A percentile compares a stretch with the other conserved stretches of the same genome.
Evolutionary conservation across 2,888 invertebrate genomes (phyloP).

Genomic region (Actias luna): DNA sequence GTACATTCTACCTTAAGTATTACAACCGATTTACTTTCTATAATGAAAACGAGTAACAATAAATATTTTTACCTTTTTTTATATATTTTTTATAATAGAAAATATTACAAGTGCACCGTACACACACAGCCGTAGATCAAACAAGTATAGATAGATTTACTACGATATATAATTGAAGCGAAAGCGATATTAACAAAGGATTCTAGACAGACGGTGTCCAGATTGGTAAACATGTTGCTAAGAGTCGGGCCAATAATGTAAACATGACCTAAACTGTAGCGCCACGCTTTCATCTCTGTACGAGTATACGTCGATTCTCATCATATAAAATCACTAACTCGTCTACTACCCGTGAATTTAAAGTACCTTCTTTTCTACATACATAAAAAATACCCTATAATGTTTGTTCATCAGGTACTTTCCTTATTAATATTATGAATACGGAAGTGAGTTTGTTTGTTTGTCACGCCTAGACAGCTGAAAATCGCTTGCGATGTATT

Average conservation of each 20-base stretch:
- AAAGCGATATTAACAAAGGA: constrained; percentile 56
- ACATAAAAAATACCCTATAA: too few species aligned
- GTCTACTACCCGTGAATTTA: not conserved
- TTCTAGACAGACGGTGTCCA: constrained; percentile 60
- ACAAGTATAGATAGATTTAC: constrained; percentile 12
- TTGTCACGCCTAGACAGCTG: too few species aligned
- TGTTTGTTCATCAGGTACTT: too few species aligned
- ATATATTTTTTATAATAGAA: constrained; percentile 1
- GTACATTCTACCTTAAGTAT: too few species aligned
- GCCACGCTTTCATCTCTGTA: constrained; percentile 31
- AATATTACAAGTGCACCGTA: not conserved
- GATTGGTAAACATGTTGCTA: constrained; percentile 64
- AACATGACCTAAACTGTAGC: constrained; percentile 47
- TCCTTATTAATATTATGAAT: too few species aligned
- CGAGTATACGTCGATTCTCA: not conserved
- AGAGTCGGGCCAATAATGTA: constrained; percentile 46
- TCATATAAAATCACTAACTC: not conserved
- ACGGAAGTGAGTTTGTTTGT: too few species aligned
- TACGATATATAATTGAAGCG: constrained; percentile 45
- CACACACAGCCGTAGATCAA: constrained; percentile 10
- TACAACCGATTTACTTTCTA: too few species aligned
- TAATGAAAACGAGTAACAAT: too few species aligned
- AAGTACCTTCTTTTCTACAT: too few species aligned
- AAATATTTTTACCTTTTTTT: too few species aligned
- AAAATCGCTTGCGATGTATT: too few species aligned